Base-by-base conservation (phyloP, 2,797 vertebrate species). In the Garrulus glandarius region DNA sequence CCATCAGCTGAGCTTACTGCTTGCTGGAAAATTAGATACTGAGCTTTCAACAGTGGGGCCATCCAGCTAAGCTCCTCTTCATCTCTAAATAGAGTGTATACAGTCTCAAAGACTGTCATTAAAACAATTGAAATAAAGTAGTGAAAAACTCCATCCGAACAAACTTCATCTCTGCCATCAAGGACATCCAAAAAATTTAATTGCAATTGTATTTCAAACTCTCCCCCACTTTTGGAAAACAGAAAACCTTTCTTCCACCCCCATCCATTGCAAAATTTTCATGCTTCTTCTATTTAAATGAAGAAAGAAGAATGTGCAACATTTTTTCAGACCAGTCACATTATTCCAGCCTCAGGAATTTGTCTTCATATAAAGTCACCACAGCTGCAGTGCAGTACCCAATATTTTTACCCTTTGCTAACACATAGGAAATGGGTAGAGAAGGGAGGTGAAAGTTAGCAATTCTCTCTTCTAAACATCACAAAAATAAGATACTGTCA, bases 181-280 rank as follows among this genome's bases (percentile, higher is more conserved):
- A 85, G 24, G 56, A 47, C 43, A 74, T 24, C 13, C 22, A 61
- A 85, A 68, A 49, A 49, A 57, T 61, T 37, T 39, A 41, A 65
- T 65, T 69, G 72, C 55, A 92, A n/a, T 65, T 78, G 57, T 78
- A 49, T 72, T 56, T 67, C 37, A 74, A 30, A 22, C 52, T 79
- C 67, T 91, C 13, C 1, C 68, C 34, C 60, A 53, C 57, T 86
- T 84, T n/a, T 57, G n/a, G 76, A 81, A 78, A 90, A 61, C 43
- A 92, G 30, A 69, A 93, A 86, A 55, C 15, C 11, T 90, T 94
- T 96, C 61, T 95, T 95, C 85, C 61, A 75, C 82, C 76, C 79
- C 70, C 55, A 2, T 64, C 37, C 60, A 75, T 70, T 37, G 29
- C 79, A 89, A 78, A 63, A 53, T 95, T 95, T 84, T 69, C n/a